phyloP scores from a whole-genome alignment of 2,888 invertebrate species.

The Cordilura impudica region DNA sequence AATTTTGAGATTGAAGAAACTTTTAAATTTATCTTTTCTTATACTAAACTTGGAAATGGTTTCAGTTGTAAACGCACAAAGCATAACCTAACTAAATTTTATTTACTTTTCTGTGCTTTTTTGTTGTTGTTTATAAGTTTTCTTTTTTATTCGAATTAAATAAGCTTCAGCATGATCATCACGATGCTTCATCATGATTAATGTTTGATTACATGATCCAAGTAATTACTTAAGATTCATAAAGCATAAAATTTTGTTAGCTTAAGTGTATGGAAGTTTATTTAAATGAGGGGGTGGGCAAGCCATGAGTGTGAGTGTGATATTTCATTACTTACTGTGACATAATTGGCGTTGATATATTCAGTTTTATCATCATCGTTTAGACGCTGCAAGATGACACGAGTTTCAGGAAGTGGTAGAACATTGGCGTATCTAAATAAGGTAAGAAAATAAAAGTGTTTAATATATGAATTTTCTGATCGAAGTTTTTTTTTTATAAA shows the following conservation, averaged over 20 bases:
- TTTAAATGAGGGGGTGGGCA: conserved; percentile 3
- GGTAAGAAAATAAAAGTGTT: not conserved
- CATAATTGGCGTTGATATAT: conserved; percentile 96
- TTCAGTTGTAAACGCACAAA: not conserved
- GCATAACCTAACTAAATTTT: not conserved
- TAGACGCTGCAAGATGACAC: conserved; percentile 86
- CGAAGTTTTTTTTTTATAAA: too few species aligned
- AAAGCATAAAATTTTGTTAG: conserved; percentile 18
- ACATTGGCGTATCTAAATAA: conserved; percentile 89
- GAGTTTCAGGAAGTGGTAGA: conserved; percentile 94
- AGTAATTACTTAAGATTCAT: conserved; percentile 31
- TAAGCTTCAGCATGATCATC: conserved; percentile 12
- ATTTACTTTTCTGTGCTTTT: not conserved
- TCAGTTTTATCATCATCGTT: conserved; percentile 88
- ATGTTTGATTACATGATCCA: conserved; percentile 53
- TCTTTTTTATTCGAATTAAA: not conserved
- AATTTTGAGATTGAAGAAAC: too few species aligned
- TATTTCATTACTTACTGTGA: conserved; percentile 83
- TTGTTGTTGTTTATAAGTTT: too few species aligned
- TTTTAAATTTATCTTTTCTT: too few species aligned
- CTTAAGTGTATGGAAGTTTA: not conserved
- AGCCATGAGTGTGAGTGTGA: not conserved
- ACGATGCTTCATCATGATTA: conserved; percentile 32
- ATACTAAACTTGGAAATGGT: not conserved
- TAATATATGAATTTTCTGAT: too few species aligned